Conservation (phyloP, 2,888 invertebrate genomes). For the Drosophila parthenogenetica region DNA sequence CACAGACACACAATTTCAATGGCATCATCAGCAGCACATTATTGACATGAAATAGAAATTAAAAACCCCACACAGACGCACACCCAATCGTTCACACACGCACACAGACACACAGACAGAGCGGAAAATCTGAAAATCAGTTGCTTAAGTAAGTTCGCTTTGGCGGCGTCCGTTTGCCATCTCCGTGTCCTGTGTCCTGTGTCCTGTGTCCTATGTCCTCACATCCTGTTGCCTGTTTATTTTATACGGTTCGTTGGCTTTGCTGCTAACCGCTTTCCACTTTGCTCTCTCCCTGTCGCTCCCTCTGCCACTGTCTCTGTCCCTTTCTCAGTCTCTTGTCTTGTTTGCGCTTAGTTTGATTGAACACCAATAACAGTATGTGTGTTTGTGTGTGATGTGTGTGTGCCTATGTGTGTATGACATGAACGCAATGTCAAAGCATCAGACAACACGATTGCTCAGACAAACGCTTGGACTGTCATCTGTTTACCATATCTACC, state of each 20-base stretch:
- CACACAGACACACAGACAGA: conserved; percentile 15
- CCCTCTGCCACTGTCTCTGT: not conserved
- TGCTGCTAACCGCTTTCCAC: conserved; percentile 42
- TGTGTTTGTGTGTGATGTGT: conserved; percentile 5
- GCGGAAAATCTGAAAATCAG: conserved; percentile 76
- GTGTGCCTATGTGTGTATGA: conserved; percentile 26
- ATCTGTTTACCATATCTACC: not conserved
- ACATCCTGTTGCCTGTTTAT: conserved; percentile 65
- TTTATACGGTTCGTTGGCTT: conserved; percentile 75
- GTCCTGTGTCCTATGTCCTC: conserved; percentile 33
- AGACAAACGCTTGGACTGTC: conserved; percentile 15
- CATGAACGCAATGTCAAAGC: conserved; percentile 48
- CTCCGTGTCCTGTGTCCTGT: conserved; percentile 37
- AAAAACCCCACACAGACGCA: conserved; percentile 39
- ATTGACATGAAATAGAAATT: conserved; percentile 63
- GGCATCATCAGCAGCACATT: conserved; percentile 59
- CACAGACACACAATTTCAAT: conserved; percentile 17
- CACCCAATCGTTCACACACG: conserved; percentile 14
- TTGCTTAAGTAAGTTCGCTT: conserved; percentile 70
- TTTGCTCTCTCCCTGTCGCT: not conserved
- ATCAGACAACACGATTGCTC: conserved; percentile 57
- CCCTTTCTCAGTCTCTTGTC: conserved; percentile 20
- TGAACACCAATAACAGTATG: conserved; percentile 61
- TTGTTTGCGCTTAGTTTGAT: conserved; percentile 78
- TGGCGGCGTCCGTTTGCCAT: conserved; percentile 45